Base-by-base conservation (phyloP, 2,113 vertebrate species). In the Cynopterus brachyotis region DNA sequence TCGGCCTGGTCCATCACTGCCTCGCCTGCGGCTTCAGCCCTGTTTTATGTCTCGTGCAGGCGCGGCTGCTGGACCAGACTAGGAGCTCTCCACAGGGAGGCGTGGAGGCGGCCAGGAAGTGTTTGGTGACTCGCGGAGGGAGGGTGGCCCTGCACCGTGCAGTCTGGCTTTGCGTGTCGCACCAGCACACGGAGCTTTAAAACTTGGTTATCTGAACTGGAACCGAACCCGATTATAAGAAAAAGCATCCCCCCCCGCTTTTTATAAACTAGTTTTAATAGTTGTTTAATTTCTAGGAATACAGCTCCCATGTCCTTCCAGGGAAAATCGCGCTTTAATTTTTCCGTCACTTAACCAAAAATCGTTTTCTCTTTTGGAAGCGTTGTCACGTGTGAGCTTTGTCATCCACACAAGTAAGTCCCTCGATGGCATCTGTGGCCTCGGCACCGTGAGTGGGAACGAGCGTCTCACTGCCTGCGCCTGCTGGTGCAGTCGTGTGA, bases 381-480 rank as follows among this genome's bases (percentile, higher is more conserved):
- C 22, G 1, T 40, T 7, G 22, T 79, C 8, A 7, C 45, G 24
- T 17, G 28, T 45, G 37, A 28, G 24, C 5, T 32, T 76, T 67
- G n/a, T 45, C 15, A 2, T n/a, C 67, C 59, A 30, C 7, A 2
- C 15, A 11, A 17, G 69, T 45, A 11, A 17, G 69, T 45, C n/a
- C 60, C 32, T 30, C 15, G 4, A 5, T 9, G 42, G 32, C 7
- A 26, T 6, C 42, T 2, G 0, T 6, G 2, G 19, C 82, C 9
- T 32, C 15, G 6, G 26, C 13, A 35, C 28, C 2, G 35, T 3
- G 13, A 12, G 28, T 8, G 22, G 13, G 81, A 13, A 45, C 5
- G 10, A 0, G 32, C 22, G 1, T 2, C 20, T 8, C 4, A 19
- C 81, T 40, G 72, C 4, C 17, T 4, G 4, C 0, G 0, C 17